Percentiles rank a stretch among this genome's conserved stretches.
Conservation (phyloP, 2,113 vertebrate genomes). For the Rattus norvegicus region GRCr8 NC_086022.1:8908501-8909000, state of each 20-base stretch:
- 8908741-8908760: not conserved
- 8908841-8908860: not conserved
- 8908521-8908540: not conserved
- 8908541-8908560: not conserved
- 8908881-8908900: not conserved
- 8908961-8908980: not conserved
- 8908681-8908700: not conserved
- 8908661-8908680: not conserved
- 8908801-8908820: not conserved
- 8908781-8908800: not conserved
- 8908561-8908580: not conserved
- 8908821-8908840: not conserved
- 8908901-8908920: not conserved
- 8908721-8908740: not conserved
- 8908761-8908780: not conserved
- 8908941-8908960: not conserved
- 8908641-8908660: not conserved
- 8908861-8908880: not conserved
- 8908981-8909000: not conserved
- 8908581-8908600: not conserved
- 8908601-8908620: not conserved
- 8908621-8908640: not conserved
- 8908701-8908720: not conserved
- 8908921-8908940: not conserved
- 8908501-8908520: not conserved